These are phyloP conservation scores for Misgurnus mizolepis DNA, from an alignment of 2,113 vertebrate genomes.

Conservation along the genomic window DNA sequence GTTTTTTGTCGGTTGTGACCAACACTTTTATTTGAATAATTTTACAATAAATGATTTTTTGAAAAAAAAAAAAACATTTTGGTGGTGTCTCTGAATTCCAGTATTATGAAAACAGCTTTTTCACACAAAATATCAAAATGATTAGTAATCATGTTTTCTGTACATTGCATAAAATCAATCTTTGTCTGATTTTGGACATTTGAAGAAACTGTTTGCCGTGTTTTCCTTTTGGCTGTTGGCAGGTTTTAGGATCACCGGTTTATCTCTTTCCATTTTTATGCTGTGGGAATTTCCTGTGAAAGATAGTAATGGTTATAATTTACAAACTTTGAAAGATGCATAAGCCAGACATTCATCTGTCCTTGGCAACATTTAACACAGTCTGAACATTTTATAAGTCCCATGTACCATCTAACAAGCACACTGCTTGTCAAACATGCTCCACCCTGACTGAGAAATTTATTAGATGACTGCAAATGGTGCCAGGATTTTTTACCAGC, in stretches of 20 bases:
- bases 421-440: no score
- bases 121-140: neutral
- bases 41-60: slow-evolving; percentile 75
- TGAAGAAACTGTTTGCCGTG: slow-evolving; percentile 81
- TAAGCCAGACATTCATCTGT: neutral
- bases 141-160: neutral
- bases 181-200: slow-evolving; percentile 73
- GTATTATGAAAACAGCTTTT: neutral
- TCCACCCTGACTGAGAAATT: neutral
- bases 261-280: slow-evolving; percentile 75
- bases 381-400: no score
- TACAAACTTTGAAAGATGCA: neutral
- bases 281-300: slow-evolving; percentile 85
- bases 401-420: no score
- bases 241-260: slow-evolving; percentile 68
- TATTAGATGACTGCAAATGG: neutral
- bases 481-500: neutral
- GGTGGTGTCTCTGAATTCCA: neutral
- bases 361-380: no score
- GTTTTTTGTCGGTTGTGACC: slow-evolving; percentile 52
- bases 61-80: slow-evolving; percentile 49
- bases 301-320: neutral
- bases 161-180: slow-evolving; percentile 7
- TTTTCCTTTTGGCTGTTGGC: slow-evolving; percentile 69
- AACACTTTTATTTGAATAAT: slow-evolving; percentile 60